Evolutionary conservation across 1,140 invertebrate genomes (phyloP).

Genomic region (Meloidogyne hapla): DNA sequence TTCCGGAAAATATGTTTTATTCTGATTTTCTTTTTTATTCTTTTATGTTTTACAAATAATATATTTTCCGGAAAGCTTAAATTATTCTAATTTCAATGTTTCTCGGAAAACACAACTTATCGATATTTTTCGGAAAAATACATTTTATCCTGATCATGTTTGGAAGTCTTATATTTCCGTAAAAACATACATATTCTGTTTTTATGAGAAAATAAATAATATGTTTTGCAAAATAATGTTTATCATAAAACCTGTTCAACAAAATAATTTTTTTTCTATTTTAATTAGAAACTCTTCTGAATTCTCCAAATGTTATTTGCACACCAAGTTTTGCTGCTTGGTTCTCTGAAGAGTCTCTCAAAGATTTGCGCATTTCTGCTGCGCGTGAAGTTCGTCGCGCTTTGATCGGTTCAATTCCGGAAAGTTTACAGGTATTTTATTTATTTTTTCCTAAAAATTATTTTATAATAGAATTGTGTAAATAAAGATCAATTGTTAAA

Average conservation of each 20-base stretch:
- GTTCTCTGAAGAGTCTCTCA: slow-evolving; percentile 95
- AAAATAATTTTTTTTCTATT: neutral
- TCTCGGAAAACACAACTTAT: too few species aligned
- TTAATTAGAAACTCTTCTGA: slow-evolving; percentile 37
- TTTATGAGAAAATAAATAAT: too few species aligned
- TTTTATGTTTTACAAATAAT: too few species aligned
- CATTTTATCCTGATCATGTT: too few species aligned
- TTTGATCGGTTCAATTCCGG: slow-evolving; percentile 93
- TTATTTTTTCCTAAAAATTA: neutral
- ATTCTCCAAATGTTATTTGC: slow-evolving; percentile 86
- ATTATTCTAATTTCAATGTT: too few species aligned
- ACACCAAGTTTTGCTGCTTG: slow-evolving; percentile 93
- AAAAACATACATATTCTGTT: too few species aligned
- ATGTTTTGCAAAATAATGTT: slow-evolving; percentile 20
- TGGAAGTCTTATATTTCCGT: too few species aligned
- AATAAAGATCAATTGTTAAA: slow-evolving; percentile 14
- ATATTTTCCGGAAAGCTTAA: too few species aligned
- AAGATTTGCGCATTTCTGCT: slow-evolving; percentile 95
- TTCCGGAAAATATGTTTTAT: too few species aligned
- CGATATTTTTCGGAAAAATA: too few species aligned
- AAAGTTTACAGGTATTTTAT: slow-evolving; percentile 42
- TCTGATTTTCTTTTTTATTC: too few species aligned
- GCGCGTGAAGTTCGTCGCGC: slow-evolving; percentile 94
- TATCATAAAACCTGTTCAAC: too few species aligned
- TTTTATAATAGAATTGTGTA: slow-evolving; percentile 17